phyloP scores from a whole-genome alignment of 2,113 vertebrate species.

The Puffinus mauretanicus region DNA sequence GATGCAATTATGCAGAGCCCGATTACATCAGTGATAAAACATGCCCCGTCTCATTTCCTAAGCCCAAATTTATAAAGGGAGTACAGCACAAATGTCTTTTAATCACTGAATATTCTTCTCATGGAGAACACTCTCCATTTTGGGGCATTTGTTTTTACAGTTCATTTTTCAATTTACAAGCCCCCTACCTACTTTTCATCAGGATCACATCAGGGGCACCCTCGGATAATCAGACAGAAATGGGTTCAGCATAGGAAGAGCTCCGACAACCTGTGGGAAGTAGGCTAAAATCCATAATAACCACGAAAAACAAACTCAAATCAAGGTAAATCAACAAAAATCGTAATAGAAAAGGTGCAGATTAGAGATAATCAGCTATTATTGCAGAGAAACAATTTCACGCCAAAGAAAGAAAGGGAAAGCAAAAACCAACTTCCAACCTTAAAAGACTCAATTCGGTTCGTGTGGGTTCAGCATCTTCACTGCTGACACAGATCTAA shows the following conservation, averaged over 20 bases:
- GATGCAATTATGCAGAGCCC: not conserved
- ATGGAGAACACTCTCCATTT: not conserved
- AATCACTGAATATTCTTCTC: constrained; percentile 10
- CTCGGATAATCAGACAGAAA: constrained; percentile 64
- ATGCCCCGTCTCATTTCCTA: not conserved
- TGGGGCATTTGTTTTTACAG: constrained; percentile 31
- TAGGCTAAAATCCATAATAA: constrained; percentile 50
- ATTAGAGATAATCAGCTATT: constrained; percentile 47
- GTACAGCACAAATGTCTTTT: not conserved
- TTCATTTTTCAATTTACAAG: constrained; percentile 58
- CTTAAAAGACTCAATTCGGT: not conserved
- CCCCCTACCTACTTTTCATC: constrained; percentile 71
- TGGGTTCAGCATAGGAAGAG: constrained; percentile 45
- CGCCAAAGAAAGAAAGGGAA: not conserved
- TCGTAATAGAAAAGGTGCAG: not conserved
- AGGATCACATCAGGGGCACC: constrained; percentile 68
- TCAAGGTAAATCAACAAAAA: constrained; percentile 57
- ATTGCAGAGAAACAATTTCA: constrained; percentile 37
- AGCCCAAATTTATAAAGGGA: not conserved
- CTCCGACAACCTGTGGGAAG: constrained; percentile 50
- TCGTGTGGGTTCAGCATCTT: not conserved
- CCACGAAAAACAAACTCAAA: constrained; percentile 37
- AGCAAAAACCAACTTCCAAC: not conserved
- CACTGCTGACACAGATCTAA: not conserved
- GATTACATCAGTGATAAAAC: not conserved